These are phyloP conservation scores for Nomada ruficornis DNA, from an alignment of 2,888 invertebrate genomes.

Conservation along the genomic window DNA sequence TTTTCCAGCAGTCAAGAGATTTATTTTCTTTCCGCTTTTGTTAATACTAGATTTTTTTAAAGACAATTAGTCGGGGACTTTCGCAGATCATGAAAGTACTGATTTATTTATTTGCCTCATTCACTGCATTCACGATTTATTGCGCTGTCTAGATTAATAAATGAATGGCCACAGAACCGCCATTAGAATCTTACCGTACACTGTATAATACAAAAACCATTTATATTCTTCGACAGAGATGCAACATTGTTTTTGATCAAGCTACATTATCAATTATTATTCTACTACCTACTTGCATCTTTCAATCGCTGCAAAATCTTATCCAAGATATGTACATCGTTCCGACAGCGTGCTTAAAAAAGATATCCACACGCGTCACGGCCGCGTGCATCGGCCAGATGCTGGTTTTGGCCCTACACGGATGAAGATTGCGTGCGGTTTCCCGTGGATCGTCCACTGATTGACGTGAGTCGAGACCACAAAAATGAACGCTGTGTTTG, in stretches of 20 bases:
- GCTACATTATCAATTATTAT: too few species aligned
- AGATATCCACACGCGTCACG: conserved; percentile 40
- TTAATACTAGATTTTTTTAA: too few species aligned
- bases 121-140: not conserved
- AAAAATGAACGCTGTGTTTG: conserved; percentile 72
- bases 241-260: too few species aligned
- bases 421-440: conserved; percentile 74
- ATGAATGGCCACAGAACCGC: too few species aligned
- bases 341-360: too few species aligned
- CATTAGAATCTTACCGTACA: too few species aligned
- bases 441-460: conserved; percentile 72
- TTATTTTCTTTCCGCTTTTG: too few species aligned
- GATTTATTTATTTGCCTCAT: conserved; percentile 36
- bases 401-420: conserved; percentile 45
- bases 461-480: conserved; percentile 72
- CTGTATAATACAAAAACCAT: too few species aligned
- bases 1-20: conserved; percentile 8
- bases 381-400: conserved; percentile 54
- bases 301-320: too few species aligned
- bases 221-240: too few species aligned
- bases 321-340: too few species aligned
- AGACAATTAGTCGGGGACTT: not conserved
- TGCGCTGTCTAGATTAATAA: conserved; percentile 36
- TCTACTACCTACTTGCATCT: too few species aligned
- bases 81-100: conserved; percentile 45